A percentile compares a stretch with the other conserved stretches of the same genome.
Conservation (phyloP, 92 coral and sea anemone species). For the Pocillopora grandis region DNA sequence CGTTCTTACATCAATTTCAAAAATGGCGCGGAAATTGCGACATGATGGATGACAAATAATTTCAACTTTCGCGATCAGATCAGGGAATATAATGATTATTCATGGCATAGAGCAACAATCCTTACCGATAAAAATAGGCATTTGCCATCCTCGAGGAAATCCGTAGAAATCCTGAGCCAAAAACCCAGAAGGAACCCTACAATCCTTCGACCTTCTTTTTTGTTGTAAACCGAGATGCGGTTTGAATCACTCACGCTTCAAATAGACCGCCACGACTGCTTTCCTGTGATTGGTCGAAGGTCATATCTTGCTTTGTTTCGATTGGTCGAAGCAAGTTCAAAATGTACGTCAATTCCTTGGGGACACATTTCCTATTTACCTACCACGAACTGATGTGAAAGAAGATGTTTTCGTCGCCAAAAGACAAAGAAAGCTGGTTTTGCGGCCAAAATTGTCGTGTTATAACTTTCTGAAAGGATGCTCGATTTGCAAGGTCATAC, state of each 20-base stretch:
- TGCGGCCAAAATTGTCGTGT: too few relatives aligned
- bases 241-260: slow-evolving; percentile 92
- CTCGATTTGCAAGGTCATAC: too few relatives aligned
- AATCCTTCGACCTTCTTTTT: slow-evolving; percentile 64
- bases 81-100: slow-evolving; percentile 1
- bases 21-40: slow-evolving; percentile 73
- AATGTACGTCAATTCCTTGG: slow-evolving; percentile 55
- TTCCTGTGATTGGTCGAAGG: slow-evolving; percentile 80
- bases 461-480: too few relatives aligned
- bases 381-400: neutral
- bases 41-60: slow-evolving; percentile 39
- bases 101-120: neutral
- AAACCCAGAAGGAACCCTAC: slow-evolving; percentile 70
- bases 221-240: slow-evolving; percentile 77
- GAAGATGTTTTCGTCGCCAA: too few relatives aligned
- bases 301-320: slow-evolving; percentile 50
- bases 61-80: neutral
- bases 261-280: slow-evolving; percentile 93
- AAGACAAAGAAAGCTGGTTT: too few relatives aligned
- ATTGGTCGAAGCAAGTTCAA: slow-evolving; percentile 86
- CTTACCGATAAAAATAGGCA: slow-evolving; percentile 77
- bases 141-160: slow-evolving; percentile 70
- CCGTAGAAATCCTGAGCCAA: slow-evolving; percentile 59
- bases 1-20: slow-evolving; percentile 4
- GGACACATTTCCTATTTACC: slow-evolving; percentile 3